Conservation (phyloP, 2,888 invertebrate genomes). For the Zygaena filipendulae region DNA sequence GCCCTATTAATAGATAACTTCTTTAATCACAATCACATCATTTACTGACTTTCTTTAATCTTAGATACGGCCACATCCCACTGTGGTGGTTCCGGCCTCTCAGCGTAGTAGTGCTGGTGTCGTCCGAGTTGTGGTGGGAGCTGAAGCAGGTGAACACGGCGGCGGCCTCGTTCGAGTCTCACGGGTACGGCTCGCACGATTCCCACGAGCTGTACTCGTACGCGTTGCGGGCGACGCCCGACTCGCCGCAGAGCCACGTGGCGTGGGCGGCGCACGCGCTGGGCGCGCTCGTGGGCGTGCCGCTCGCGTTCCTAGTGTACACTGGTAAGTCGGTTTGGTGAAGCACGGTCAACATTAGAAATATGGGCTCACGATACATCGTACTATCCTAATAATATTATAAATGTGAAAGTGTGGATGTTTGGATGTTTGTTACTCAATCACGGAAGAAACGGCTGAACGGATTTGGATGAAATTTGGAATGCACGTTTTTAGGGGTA, state of each 20-base stretch:
- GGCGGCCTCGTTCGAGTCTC: conserved; percentile 3
- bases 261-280: conserved; percentile 79
- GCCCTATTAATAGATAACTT: too few relatives aligned
- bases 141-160: conserved; percentile 20
- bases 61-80: conserved; percentile 47
- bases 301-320: conserved; percentile 71
- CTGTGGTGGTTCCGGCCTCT: conserved; percentile 66
- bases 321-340: conserved; percentile 42
- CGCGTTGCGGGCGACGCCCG: conserved; percentile 18
- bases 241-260: conserved; percentile 35
- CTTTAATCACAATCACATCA: too few relatives aligned
- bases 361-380: not conserved
- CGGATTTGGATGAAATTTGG: too few relatives aligned
- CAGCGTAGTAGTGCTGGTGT: conserved; percentile 71
- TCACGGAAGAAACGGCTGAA: too few relatives aligned
- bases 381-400: too few relatives aligned
- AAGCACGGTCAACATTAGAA: conserved; percentile 1
- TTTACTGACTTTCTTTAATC: too few relatives aligned
- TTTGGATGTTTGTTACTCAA: too few relatives aligned
- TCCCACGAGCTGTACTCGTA: conserved; percentile 64
- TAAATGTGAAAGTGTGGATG: too few relatives aligned
- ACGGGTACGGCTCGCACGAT: conserved; percentile 2
- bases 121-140: conserved; percentile 70
- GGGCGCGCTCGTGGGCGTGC: conserved; percentile 74
- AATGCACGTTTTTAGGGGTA: too few relatives aligned